Evolutionary conservation across 1,140 invertebrate genomes (phyloP), one percentile per base, ranked within the genome.

Genomic region (Drosophila pandora): DNA sequence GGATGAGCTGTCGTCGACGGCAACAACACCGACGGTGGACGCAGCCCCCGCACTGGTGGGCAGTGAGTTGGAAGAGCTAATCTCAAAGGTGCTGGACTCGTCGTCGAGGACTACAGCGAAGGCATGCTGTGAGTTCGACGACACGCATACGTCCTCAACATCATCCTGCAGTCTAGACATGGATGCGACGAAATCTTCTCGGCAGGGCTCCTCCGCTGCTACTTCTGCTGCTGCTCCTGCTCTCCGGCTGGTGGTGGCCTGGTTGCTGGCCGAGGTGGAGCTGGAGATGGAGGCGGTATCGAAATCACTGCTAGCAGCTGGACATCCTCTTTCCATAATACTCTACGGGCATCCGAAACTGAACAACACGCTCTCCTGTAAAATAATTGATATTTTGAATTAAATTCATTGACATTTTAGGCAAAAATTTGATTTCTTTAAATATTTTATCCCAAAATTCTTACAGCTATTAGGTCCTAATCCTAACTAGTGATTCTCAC

Each of bases 301-400:
- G 60, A 43, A 78, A 68, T 78, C 39, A 75, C 49, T 76, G 75
- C 67, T 87, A 79, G 75, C 74, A 87, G 41, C 59, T 76, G 75
- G 59, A 87, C 83, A 87, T 87, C 76, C 76, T 87, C 62, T 76
- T 88, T 87, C 83, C 83, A 87, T 87, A 87, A 87, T 82, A 85
- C 78, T 85, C 57, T 54, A 45, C 54, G 65, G 47, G 55, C 72
- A 76, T 75, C 34, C 72, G 76, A 67, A 59, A 49, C 17, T 59
- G 43, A 54, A 21, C 37, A 76, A 30, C 50, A 17, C 54, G 55
- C 50, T 76, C 59, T 53, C 41, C 81, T 85, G 61, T 1, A 84
- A 81, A 28, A 8, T n/a, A 3, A 10, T 32, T 32, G 0, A 2
- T 41, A 13, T 28, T 28, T 28, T 7, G 5, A 6, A 6, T 28